phyloP scores from a whole-genome alignment of 2,113 vertebrate species.

The Neodontobutis hainanensis region DNA sequence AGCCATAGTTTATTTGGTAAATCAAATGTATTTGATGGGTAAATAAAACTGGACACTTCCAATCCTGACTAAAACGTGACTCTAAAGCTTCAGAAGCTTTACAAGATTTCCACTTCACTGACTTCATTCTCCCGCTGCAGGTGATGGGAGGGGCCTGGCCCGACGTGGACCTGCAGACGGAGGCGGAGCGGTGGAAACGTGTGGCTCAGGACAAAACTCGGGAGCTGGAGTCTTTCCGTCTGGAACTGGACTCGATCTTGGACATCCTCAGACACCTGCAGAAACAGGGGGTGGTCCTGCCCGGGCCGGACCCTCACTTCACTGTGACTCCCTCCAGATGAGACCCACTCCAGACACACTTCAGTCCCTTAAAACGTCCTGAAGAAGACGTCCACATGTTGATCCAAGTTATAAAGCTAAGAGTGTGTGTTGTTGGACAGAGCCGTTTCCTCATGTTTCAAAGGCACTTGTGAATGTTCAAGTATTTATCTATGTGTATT shows the following conservation, averaged over 20 bases:
- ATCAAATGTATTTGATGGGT: too few species aligned
- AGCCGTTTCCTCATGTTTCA: too few species aligned
- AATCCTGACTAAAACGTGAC: too few species aligned
- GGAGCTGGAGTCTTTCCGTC: constrained; percentile 88
- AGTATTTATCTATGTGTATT: not conserved
- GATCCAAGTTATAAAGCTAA: too few species aligned
- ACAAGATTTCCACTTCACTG: too few species aligned
- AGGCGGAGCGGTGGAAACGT: constrained; percentile 83
- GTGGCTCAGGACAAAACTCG: constrained; percentile 84
- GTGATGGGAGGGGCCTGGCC: constrained; percentile 75
- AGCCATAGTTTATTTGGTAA: too few species aligned
- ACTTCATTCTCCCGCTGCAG: constrained; percentile 62
- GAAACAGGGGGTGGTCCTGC: constrained; percentile 85
- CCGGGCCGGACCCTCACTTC: constrained; percentile 40
- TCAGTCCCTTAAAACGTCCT: too few species aligned
- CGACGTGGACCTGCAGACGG: constrained; percentile 73
- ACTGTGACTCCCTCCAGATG: not conserved
- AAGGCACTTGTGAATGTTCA: not conserved
- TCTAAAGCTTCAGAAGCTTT: too few species aligned
- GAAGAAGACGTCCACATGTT: too few species aligned
- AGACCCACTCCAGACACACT: not conserved
- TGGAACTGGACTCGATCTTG: constrained; percentile 91
- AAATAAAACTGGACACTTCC: too few species aligned
- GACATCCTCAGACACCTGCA: constrained; percentile 89
- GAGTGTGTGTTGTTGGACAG: too few species aligned